phyloP scores from a whole-genome alignment of 2,113 vertebrate species.

The Spermophilus dauricus region DNA sequence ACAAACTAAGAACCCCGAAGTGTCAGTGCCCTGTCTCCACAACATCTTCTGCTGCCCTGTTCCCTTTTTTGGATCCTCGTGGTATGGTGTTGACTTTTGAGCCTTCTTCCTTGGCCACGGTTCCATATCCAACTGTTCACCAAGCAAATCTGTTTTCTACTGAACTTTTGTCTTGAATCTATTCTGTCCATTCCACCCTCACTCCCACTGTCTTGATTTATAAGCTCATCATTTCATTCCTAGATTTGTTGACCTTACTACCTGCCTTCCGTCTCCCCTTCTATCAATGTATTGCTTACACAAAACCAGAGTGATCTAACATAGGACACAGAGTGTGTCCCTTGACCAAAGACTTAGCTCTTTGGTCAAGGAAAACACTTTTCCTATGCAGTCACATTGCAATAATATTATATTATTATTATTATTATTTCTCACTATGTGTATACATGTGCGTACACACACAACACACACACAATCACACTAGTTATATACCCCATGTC shows the following conservation, averaged over 20 bases:
- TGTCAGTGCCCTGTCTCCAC: not conserved
- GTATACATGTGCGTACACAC: no score
- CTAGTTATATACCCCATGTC: not conserved
- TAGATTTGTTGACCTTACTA: not conserved
- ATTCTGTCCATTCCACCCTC: not conserved
- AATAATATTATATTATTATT: no score
- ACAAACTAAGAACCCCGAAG: not conserved
- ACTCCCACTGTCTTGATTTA: not conserved
- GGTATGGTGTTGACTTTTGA: not conserved
- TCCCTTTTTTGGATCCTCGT: not conserved
- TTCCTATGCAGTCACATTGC: not conserved
- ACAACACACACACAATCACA: not conserved
- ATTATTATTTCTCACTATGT: no score
- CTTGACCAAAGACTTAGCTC: not conserved
- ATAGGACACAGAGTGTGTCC: not conserved
- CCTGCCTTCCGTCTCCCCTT: not conserved
- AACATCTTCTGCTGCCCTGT: not conserved
- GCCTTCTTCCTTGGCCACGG: no score
- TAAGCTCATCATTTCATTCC: not conserved
- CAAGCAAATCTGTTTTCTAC: not conserved
- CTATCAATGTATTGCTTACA: not conserved
- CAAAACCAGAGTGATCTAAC: not conserved
- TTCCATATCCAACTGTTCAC: not conserved
- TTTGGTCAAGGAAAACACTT: not conserved
- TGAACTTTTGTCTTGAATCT: not conserved